Evolutionary conservation across 2,888 invertebrate species (phyloP), one percentile per base, ranked within the genome.

Genomic region (Xanthorhoe designata): DNA sequence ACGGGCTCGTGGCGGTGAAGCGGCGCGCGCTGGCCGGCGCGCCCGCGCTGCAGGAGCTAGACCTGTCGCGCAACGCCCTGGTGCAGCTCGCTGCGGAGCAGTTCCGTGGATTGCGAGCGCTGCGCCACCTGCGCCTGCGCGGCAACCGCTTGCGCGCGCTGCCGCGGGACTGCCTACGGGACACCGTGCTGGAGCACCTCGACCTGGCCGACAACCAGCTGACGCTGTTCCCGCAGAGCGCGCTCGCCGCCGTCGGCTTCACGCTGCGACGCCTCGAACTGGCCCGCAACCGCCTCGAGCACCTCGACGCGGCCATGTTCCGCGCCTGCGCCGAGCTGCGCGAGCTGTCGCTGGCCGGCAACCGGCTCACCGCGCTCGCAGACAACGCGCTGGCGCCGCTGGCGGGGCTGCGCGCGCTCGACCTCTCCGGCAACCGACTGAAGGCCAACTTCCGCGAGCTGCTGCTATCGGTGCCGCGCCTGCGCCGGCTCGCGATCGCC

Each of bases 381-480:
- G 97, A 97, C 81, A 97, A 97, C 81, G 96, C 97, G 0, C 97
- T 98, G 78, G 95, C 96, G 1, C 96, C 96, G 63, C 90, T 97
- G 18, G 94, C 95, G 45, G 95, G 96, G 72, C 92, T 97, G 57
- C 94, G 96, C 69, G 94, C 95, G 64, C 90, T 98, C 61, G 96
- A 97, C 81, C 90, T 98, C 13, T 96, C 97, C 45, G 94, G 95
- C 59, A 97, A 97, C 85, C 94, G 95, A 1, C 90, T 97, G 29
- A 95, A 97, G 69, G 96, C 97, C 13, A 97, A 97, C 84, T 95
- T 96, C 76, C 96, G 96, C 75, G 97, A 97, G 86, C 94, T 97
- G 3, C 96, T 97, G 74, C 96, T 96, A 75, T 96, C 96, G 80
- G 94, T 97, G 29, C 97, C 96, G 49, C 95, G 95, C 62, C 88